These are phyloP conservation scores for Nowickia ferox DNA, from an alignment of 2,888 invertebrate species.

Conservation along the genomic window DNA sequence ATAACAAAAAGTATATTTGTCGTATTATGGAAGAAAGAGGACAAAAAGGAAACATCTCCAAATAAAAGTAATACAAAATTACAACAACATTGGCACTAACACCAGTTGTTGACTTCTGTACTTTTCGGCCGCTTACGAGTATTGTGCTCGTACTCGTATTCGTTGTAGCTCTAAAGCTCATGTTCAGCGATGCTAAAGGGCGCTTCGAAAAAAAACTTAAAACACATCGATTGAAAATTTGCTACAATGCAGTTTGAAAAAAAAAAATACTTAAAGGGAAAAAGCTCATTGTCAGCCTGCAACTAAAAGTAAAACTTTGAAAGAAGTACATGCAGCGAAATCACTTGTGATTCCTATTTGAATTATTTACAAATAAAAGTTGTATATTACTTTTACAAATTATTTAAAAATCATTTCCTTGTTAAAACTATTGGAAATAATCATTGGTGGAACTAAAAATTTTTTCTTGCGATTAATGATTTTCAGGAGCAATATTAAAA, in stretches of 20 bases:
- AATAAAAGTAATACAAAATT: constrained; percentile 44
- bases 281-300: constrained; percentile 57
- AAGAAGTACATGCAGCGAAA: constrained; percentile 52
- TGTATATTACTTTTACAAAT: too few species aligned
- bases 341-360: not conserved
- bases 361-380: too few species aligned
- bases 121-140: constrained; percentile 47
- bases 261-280: constrained; percentile 26
- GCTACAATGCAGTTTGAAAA: constrained; percentile 47
- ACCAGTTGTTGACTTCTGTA: constrained; percentile 69
- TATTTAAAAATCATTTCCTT: too few species aligned
- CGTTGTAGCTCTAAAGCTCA: constrained; percentile 67
- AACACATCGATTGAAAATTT: constrained; percentile 61
- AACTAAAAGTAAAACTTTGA: constrained; percentile 38
- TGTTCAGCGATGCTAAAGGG: constrained; percentile 73
- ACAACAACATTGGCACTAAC: constrained; percentile 67
- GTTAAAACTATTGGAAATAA: too few species aligned
- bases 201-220: constrained; percentile 60
- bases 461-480: too few species aligned
- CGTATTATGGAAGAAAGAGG: constrained; percentile 63
- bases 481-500: too few species aligned
- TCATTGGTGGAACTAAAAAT: too few species aligned
- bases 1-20: constrained; percentile 67
- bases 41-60: constrained; percentile 29
- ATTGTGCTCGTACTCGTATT: constrained; percentile 15